Base-by-base conservation (phyloP, 2,888 invertebrate species). In the Amphipoea oculea region DNA sequence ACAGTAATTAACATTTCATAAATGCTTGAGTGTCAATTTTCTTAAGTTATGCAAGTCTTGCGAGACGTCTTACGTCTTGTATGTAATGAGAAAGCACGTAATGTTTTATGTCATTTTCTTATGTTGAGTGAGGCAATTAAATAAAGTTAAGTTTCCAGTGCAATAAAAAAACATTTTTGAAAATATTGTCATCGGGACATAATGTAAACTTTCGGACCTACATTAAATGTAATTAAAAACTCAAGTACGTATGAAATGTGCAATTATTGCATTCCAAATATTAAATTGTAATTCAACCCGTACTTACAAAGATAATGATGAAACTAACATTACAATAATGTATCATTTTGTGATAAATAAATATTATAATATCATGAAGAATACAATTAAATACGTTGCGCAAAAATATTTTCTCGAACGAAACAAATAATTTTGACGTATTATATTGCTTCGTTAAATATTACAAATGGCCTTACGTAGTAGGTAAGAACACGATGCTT, bases 401-500 rank as follows among this genome's bases (percentile, higher is more conserved):
- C 51, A 57, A 20, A 70, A 70, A 76, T 67, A 70, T 70, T 63
- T 69, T 73, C 20, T 57, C 6, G 1, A 48, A 23, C 40, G n/a
- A 66, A 63, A 73, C 54, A 54, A 70, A 71, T 70, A 29, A 4
- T 68, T 63, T 72, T 73, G 62, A 72, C 9, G 17, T 78, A 62
- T 65, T 70, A 65, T 70, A 72, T 78, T 81, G 72, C 66, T 76
- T 68, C 70, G 54, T 76, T 83, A 79, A 88, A 88, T 90, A 89
- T 85, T 85, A 88, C 80, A 85, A 88, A 87, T 82, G 79, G 76
- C 78, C 76, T 75, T 86, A 85, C 85, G 90, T 88, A 90, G 90
- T 88, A 90, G 87, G 87, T 14, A 82, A 78, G 29, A 90, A 86
- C 86, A 88, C 86, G 90, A 89, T 91, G 92, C 93, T 93, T 94